Conservation (phyloP, 2,797 vertebrate species). For the Gymnocypris eckloni region DNA sequence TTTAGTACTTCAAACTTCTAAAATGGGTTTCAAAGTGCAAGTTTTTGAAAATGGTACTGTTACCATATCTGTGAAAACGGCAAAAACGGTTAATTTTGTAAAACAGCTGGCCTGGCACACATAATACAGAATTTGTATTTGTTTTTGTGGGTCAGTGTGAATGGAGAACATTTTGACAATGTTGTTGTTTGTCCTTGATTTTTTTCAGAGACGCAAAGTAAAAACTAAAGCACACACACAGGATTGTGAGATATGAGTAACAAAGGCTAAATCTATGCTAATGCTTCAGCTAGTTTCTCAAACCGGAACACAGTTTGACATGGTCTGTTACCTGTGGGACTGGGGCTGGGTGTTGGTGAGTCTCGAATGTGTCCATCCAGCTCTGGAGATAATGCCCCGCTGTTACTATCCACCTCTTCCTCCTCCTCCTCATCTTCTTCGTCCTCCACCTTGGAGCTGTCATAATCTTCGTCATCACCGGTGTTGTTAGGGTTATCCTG, state of each 20-base stretch:
- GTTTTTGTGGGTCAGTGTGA: not conserved
- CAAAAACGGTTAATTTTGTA: no score
- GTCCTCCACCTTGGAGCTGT: constrained; percentile 52
- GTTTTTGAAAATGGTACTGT: not conserved
- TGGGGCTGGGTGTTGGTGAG: constrained; percentile 48
- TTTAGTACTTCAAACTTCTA: not conserved
- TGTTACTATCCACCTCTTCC: constrained; percentile 46
- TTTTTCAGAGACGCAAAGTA: not conserved
- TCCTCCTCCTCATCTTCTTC: constrained; percentile 50
- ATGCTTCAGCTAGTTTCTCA: not conserved
- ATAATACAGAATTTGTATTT: not conserved
- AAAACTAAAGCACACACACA: not conserved
- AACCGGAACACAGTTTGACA: not conserved
- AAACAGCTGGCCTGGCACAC: not conserved
- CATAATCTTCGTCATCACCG: constrained; percentile 50
- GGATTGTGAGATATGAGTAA: not conserved
- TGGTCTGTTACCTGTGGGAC: constrained; percentile 52
- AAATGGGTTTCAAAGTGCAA: not conserved
- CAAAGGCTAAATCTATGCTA: not conserved
- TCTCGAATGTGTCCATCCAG: constrained; percentile 44
- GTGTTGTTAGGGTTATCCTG: constrained; percentile 47
- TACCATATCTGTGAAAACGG: not conserved
- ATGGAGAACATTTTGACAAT: not conserved
- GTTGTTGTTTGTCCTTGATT: not conserved
- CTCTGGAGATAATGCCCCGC: constrained; percentile 48